These are phyloP conservation scores for Brachyalestes nurse DNA, from an alignment of 2,797 vertebrate species.

Conservation along the genomic window DNA sequence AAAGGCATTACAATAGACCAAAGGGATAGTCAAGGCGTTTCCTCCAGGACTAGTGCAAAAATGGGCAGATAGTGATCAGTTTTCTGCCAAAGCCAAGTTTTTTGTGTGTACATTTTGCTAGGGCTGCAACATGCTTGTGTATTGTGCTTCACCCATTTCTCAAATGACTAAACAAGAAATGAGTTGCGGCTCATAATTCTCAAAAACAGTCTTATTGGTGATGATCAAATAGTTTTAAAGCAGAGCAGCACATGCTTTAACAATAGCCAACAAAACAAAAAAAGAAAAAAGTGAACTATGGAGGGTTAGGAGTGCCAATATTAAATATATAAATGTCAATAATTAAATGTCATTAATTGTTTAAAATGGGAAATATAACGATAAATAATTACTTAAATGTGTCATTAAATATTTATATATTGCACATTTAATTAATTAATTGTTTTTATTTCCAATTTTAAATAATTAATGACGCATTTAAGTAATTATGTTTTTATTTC, in stretches of 20 bases:
- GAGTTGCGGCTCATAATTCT: constrained; percentile 40
- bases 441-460: too few relatives aligned
- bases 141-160: constrained; percentile 46
- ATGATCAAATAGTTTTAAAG: constrained; percentile 24
- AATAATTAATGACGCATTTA: too few relatives aligned
- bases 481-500: too few relatives aligned
- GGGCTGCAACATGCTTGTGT: constrained; percentile 63
- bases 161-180: constrained; percentile 70
- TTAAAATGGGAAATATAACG: too few relatives aligned
- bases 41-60: neutral
- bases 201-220: constrained; percentile 22
- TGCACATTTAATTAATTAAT: too few relatives aligned
- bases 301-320: too few relatives aligned
- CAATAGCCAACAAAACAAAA: constrained; percentile 57
- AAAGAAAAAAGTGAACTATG: constrained; percentile 69
- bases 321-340: too few relatives aligned
- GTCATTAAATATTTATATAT: too few relatives aligned
- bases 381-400: too few relatives aligned
- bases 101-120: constrained; percentile 38
- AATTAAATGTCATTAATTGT: too few relatives aligned
- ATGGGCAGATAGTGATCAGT: neutral
- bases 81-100: neutral
- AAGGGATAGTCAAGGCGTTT: neutral
- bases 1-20: neutral
- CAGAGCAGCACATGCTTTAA: constrained; percentile 51